These are phyloP conservation scores for Hymenopus coronatus DNA, from an alignment of 2,888 invertebrate species.

Conservation along the genomic window DNA sequence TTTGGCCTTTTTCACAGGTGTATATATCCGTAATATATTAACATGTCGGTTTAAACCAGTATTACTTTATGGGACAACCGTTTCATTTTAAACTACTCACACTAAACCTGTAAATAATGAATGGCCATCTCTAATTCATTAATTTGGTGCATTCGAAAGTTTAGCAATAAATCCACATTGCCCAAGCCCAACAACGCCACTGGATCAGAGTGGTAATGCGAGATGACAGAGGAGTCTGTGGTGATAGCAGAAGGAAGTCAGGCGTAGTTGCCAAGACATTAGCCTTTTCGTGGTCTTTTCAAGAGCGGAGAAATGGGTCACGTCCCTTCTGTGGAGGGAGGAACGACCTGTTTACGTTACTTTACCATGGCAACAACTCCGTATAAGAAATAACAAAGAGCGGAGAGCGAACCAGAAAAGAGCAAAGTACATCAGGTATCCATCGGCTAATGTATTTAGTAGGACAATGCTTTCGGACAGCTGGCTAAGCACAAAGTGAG, in stretches of 20 bases:
- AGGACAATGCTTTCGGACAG: not conserved
- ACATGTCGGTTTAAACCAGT: too few relatives aligned
- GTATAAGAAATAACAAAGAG: not conserved
- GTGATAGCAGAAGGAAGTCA: not conserved
- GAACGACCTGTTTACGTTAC: slow-evolving; percentile 1
- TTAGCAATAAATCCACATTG: too few relatives aligned
- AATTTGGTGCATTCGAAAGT: too few relatives aligned
- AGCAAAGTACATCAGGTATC: slow-evolving; percentile 1
- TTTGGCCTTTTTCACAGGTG: too few relatives aligned
- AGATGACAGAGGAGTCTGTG: not conserved
- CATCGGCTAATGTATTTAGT: slow-evolving; percentile 12
- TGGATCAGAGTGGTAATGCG: not conserved
- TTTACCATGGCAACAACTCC: slow-evolving; percentile 3
- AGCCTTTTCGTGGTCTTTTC: slow-evolving; percentile 13
- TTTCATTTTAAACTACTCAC: too few relatives aligned
- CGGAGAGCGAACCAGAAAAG: not conserved
- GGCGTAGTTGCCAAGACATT: slow-evolving; percentile 1
- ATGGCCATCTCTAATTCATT: too few relatives aligned
- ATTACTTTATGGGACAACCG: too few relatives aligned
- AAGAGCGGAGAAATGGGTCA: slow-evolving; percentile 11
- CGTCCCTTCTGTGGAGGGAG: not conserved
- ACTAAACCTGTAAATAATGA: too few relatives aligned
- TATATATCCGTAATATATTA: too few relatives aligned
- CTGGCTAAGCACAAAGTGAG: not conserved
- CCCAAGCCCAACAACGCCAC: too few relatives aligned